These are phyloP conservation scores for Drosophila glabriapex DNA, from an alignment of 2,888 invertebrate genomes.

Conservation along the genomic window DNA sequence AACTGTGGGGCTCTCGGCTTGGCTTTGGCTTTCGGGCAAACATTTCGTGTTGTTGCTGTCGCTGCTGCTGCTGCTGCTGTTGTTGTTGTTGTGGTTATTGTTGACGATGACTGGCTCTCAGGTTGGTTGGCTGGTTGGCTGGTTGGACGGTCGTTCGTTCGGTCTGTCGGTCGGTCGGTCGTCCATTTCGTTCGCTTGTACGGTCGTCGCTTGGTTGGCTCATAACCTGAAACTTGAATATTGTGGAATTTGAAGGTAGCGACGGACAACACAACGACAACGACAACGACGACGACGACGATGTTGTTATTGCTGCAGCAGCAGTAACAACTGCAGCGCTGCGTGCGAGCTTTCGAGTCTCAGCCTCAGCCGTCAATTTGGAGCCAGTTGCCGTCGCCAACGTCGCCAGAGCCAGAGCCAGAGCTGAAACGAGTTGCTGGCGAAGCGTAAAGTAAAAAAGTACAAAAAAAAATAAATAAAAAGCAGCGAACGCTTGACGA, in stretches of 20 bases:
- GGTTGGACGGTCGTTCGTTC: conserved; percentile 28
- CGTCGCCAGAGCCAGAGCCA: conserved; percentile 36
- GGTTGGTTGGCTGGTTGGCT: conserved; percentile 43
- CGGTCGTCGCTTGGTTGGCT: conserved; percentile 69
- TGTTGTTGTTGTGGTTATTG: conserved; percentile 44
- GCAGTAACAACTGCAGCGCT: conserved; percentile 63
- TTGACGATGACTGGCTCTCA: conserved; percentile 77
- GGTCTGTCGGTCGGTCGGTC: conserved; percentile 42
- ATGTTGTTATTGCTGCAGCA: conserved; percentile 35
- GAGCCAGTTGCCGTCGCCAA: conserved; percentile 63
- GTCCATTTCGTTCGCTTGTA: conserved; percentile 44
- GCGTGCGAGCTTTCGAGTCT: conserved; percentile 81
- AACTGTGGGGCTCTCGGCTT: conserved; percentile 65
- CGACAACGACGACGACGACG: conserved; percentile 32
- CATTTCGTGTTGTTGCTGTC: conserved; percentile 58
- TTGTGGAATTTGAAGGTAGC: conserved; percentile 81
- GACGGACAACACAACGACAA: conserved; percentile 44
- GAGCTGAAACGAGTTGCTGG: conserved; percentile 78
- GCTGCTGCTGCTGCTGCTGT: conserved; percentile 22
- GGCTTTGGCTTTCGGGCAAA: conserved; percentile 79
- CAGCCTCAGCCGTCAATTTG: conserved; percentile 70
- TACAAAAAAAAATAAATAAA: conserved; percentile 42
- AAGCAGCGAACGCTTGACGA: conserved; percentile 53
- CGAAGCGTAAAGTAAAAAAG: conserved; percentile 66
- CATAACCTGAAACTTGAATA: conserved; percentile 81